Base-by-base conservation (phyloP, 2,113 vertebrate species). In the Acanthochromis polyacanthus region DNA sequence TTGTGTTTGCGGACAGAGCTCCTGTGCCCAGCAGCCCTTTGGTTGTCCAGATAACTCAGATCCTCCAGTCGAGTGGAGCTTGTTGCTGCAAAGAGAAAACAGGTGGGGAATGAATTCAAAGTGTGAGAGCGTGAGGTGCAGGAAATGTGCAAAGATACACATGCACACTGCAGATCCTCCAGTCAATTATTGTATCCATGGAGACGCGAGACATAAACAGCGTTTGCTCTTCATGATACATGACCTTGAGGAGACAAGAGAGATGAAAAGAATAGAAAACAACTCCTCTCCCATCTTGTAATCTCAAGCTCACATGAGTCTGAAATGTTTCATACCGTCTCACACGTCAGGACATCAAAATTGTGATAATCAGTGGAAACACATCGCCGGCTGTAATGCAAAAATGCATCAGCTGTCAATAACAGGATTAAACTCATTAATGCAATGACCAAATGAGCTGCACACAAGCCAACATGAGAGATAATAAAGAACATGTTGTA, bases 21-120 rank as follows among this genome's bases (percentile, higher is more conserved):
- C 32, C 97, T 95, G 56, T 98, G 92, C 53, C 86, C 88, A 0
- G 97, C 93, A 70, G 95, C 96, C 75, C 97, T 95, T 69, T 97
- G 97, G 57, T 96, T 96, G 38, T 99, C 97, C 89, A 98, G 88
- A 55, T 96, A 99, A 76, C 93, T 95, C 91, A 99, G 73, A 76
- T 99, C 98, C 94, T 99, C 98, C 90, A 99, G 82, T 79, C 97
- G 97, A 80, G 98, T 97, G 79, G 96, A 97, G 90, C 98, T 98
- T 36, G 97, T 99, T 4, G 98, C 98, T 99, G 84, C 5, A 53
- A 69, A 77, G 57, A 84, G 28, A 83, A 71, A 73, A 75, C 22
- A 19, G 19, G 53, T 38, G 40, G 55, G 23, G 30, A 68, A 45
- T 16, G 40, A 56, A 84, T 20, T 56, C 50, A 70, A 57, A 70